A percentile compares a stretch with the other conserved stretches of the same genome.
These are phyloP conservation scores for Odobenus rosmarus DNA, from an alignment of 2,113 vertebrate genomes.

Conservation along the genomic window DNA sequence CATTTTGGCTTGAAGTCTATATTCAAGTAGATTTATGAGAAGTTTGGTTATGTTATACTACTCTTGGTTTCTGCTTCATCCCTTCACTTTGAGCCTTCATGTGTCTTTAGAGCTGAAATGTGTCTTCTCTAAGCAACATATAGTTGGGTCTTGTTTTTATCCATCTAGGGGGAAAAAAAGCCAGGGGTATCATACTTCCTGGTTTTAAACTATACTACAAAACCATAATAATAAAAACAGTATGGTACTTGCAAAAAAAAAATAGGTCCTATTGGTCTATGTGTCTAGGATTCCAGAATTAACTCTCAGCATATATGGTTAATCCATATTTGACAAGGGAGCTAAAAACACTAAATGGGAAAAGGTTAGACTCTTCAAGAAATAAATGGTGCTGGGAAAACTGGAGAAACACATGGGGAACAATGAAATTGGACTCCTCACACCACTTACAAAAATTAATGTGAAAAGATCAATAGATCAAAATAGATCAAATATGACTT, in stretches of 20 bases:
- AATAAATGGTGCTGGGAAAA: not conserved
- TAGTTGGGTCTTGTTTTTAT: not conserved
- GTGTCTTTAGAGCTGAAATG: not conserved
- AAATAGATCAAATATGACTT: not conserved
- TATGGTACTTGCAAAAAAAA: not conserved
- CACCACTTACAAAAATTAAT: not conserved
- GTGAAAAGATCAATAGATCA: not conserved
- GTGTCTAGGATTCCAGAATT: not conserved
- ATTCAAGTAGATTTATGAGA: not conserved
- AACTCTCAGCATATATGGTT: not conserved
- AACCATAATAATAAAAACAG: not conserved
- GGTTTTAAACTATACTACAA: not conserved
- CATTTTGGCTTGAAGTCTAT: not conserved
- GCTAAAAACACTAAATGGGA: not conserved
- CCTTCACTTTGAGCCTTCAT: not conserved
- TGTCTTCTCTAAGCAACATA: not conserved
- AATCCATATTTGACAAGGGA: not conserved
- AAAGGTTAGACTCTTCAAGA: not conserved
- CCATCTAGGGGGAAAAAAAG: not conserved
- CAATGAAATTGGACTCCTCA: not conserved
- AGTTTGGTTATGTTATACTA: not conserved
- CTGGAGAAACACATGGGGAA: not conserved
- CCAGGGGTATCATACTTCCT: not conserved
- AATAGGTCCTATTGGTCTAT: not conserved
- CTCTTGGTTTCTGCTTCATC: not conserved